phyloP scores from a whole-genome alignment of 1,140 invertebrate species.

The Agraylea sexmaculata region DNA sequence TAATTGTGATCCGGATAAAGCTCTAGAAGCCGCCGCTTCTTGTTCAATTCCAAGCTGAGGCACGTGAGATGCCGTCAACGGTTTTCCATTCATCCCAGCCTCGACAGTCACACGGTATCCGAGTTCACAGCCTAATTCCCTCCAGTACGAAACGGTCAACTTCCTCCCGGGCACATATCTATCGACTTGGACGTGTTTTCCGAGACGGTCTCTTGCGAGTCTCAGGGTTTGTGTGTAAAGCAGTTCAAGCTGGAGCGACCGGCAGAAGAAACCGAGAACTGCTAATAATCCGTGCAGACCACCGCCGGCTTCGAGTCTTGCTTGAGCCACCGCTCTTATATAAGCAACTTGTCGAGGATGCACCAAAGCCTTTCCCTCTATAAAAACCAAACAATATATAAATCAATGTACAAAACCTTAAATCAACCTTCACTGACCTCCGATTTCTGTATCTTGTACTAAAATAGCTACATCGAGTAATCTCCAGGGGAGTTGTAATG shows the following conservation, averaged over 20 bases:
- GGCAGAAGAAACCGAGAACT: slow-evolving; percentile 90
- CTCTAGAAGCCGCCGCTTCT: slow-evolving; percentile 54
- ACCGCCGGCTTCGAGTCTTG: slow-evolving; percentile 73
- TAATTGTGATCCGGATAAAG: slow-evolving; percentile 74
- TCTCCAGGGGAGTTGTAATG: slow-evolving; percentile 83
- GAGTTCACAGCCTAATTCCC: slow-evolving; percentile 72
- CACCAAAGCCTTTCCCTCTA: slow-evolving; percentile 88
- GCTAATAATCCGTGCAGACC: slow-evolving; percentile 62
- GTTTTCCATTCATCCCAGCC: slow-evolving; percentile 64
- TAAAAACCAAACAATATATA: slow-evolving; percentile 25
- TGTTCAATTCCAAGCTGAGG: slow-evolving; percentile 72
- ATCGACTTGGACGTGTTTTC: slow-evolving; percentile 84
- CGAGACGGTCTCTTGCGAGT: slow-evolving; percentile 75
- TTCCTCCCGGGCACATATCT: slow-evolving; percentile 83
- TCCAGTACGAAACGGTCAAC: slow-evolving; percentile 90
- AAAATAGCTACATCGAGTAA: slow-evolving; percentile 89
- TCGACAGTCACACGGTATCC: slow-evolving; percentile 82
- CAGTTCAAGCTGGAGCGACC: slow-evolving; percentile 89
- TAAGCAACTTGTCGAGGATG: slow-evolving; percentile 87
- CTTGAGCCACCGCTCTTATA: slow-evolving; percentile 84
- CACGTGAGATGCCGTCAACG: slow-evolving; percentile 76
- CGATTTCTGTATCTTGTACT: slow-evolving; percentile 94
- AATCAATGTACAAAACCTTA: background rate
- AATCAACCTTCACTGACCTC: slow-evolving; percentile 43
- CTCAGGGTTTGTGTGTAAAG: slow-evolving; percentile 88